Base-by-base conservation (phyloP, 2,888 invertebrate species). In the Crossocerus cetratus region DNA sequence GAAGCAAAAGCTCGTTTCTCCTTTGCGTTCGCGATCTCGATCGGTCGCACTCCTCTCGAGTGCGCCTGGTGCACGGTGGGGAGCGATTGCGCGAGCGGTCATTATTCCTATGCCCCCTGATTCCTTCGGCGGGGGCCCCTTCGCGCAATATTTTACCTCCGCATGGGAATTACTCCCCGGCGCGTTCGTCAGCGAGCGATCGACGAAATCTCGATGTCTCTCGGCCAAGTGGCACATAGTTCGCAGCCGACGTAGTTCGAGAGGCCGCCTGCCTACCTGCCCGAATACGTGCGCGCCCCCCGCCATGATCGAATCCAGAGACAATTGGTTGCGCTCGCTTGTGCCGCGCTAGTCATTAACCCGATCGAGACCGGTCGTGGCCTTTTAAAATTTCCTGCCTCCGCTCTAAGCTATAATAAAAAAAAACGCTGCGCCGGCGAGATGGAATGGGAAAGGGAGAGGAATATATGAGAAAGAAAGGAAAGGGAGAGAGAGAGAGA, bases 1-100 rank as follows among this genome's bases (percentile, higher is more conserved):
- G 32, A 8, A 32, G 32, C 32, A 32, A 11, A 8, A 32, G 21
- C 53, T 54, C 61, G 63, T 64, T 73, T 69, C 32, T 32, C 69
- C 79, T 71, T 63, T 49, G 76, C 69, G 72, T 71, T 65, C 73
- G 58, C 65, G 65, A 74, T 44, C n/a, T 22, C 76, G 76, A 76
- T 77, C 79, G 64, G 56, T 49, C 16, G 49, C 49, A 49, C 3
- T 14, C 49, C 14, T 11, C 49, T 49, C 49, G 49, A 49, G 49
- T 49, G 71, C 72, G 68, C 49, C 49, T 11, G 14, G 49, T 49
- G 71, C 72, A 69, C 49, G 18, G 49, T 0, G 2, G 69, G 49
- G 66, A 4, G 43, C 14, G 56, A 21, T 20, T 2, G 42, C 23
- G 54, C 44, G 62, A 16, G 23, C 63, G 42, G 56, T 74, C 63